Percentiles rank a stretch among this genome's conserved stretches.
These are phyloP conservation scores for Lacerta bilineata DNA, from an alignment of 2,797 vertebrate species.

Conservation along the genomic window DNA sequence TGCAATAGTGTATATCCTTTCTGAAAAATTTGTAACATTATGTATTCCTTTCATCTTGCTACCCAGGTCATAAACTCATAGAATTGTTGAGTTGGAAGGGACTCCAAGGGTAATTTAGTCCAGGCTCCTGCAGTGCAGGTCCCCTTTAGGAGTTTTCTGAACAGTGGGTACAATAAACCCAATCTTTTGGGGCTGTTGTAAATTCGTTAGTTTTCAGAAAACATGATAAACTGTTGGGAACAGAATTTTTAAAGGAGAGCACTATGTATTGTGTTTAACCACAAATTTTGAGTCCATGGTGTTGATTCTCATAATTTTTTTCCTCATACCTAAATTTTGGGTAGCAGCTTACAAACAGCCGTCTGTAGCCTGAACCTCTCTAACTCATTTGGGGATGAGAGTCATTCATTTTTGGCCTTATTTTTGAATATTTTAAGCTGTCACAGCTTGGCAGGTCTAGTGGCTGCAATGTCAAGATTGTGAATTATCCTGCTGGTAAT, in stretches of 20 bases:
- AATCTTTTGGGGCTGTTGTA: not conserved
- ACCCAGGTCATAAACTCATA: not conserved
- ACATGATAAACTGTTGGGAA: not conserved
- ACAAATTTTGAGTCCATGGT: not conserved
- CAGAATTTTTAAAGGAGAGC: not conserved
- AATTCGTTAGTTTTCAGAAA: constrained; percentile 3
- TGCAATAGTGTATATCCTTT: not conserved
- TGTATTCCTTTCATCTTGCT: not conserved
- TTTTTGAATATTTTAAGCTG: constrained; percentile 73
- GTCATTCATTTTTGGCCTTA: constrained; percentile 70
- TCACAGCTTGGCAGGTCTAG: constrained; percentile 77
- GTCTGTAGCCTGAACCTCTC: constrained; percentile 63
- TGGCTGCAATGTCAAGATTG: constrained; percentile 77
- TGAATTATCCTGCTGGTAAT: constrained; percentile 78
- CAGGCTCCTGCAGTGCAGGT: too few species aligned
- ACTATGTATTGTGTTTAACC: not conserved
- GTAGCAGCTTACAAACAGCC: constrained; percentile 58
- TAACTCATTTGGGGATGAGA: constrained; percentile 69
- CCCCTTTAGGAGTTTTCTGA: not conserved
- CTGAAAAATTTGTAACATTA: not conserved
- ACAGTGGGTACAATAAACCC: not conserved
- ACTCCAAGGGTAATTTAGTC: too few species aligned
- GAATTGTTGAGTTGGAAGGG: too few species aligned
- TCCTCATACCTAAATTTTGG: not conserved
- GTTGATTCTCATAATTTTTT: not conserved